Conservation (phyloP, 37 sponge, comb jelly and placozoan genomes). For the Cladorhizidae sp. region DNA sequence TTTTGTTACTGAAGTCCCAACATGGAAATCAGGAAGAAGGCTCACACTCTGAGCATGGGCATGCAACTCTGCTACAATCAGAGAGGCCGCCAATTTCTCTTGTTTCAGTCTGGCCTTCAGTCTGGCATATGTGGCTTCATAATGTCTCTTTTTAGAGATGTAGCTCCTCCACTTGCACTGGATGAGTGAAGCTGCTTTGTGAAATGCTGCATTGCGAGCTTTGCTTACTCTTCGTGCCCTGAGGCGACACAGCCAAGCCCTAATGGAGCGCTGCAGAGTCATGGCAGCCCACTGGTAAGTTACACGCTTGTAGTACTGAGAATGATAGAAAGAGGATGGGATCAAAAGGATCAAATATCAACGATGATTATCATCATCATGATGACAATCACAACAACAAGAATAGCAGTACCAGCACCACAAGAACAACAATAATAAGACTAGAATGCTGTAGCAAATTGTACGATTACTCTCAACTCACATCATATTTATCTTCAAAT, state of each 20-base stretch:
- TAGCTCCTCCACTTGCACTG: constrained; percentile 76
- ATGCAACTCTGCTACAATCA: constrained; percentile 45
- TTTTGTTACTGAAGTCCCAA: neutral
- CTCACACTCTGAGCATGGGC: constrained; percentile 26
- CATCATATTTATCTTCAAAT: too few relatives aligned
- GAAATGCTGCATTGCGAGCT: constrained; percentile 10
- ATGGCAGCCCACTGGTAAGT: constrained; percentile 54
- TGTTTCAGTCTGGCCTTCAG: constrained; percentile 69
- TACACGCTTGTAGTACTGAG: too few relatives aligned
- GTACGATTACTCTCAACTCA: too few relatives aligned
- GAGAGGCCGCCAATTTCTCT: constrained; percentile 35
- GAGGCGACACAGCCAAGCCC: constrained; percentile 23
- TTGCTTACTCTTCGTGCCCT: constrained; percentile 35
- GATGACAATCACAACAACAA: too few relatives aligned
- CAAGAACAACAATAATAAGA: too few relatives aligned
- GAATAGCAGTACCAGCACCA: too few relatives aligned
- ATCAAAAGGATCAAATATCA: too few relatives aligned
- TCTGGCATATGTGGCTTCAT: constrained; percentile 57
- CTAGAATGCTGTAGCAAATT: too few relatives aligned
- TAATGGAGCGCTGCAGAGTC: constrained; percentile 35
- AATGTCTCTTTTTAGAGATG: constrained; percentile 55
- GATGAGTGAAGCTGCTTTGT: constrained; percentile 65
- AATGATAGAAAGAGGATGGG: too few relatives aligned
- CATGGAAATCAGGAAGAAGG: constrained; percentile 45
- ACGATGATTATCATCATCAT: too few relatives aligned